phyloP scores from a whole-genome alignment of 2,797 vertebrate genomes.

The Xiphorhynchus erythropygius region DNA sequence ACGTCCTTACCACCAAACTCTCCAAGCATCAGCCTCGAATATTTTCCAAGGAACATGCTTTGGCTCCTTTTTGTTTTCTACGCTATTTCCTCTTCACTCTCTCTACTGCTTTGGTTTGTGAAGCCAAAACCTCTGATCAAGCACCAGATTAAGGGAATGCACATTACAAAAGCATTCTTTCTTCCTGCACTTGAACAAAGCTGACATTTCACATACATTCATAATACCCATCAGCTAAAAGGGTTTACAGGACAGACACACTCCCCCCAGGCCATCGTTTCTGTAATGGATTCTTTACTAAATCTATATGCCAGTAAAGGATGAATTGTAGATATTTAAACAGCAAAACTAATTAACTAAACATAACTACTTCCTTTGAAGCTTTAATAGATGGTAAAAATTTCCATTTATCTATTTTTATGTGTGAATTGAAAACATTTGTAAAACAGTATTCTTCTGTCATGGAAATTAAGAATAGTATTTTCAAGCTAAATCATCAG shows the following conservation, averaged over 20 bases:
- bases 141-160: not conserved
- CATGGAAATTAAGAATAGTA: slow-evolving; percentile 4
- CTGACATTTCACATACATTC: slow-evolving; percentile 29
- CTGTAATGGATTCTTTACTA: slow-evolving; percentile 25
- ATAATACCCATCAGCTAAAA: slow-evolving; percentile 14
- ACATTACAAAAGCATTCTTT: slow-evolving; percentile 33
- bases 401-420: slow-evolving; percentile 39
- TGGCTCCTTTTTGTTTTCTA: not conserved
- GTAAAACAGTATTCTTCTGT: not conserved
- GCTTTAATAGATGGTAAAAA: not conserved
- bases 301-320: slow-evolving; percentile 2
- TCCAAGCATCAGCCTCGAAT: not conserved
- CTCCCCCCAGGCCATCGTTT: not conserved
- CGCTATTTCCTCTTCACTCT: not conserved
- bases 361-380: slow-evolving; percentile 48
- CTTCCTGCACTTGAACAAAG: slow-evolving; percentile 27
- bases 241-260: not conserved
- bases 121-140: slow-evolving; percentile 37
- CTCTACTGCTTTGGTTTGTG: not conserved
- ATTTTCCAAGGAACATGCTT: not conserved
- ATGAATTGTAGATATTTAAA: slow-evolving; percentile 34
- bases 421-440: slow-evolving; percentile 11
- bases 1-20: accelerated
- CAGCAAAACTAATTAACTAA: slow-evolving; percentile 53
- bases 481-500: not conserved